Evolutionary conservation across 2,797 vertebrate genomes (phyloP).

Genomic region (Chaetophractus vellerosus): DNA sequence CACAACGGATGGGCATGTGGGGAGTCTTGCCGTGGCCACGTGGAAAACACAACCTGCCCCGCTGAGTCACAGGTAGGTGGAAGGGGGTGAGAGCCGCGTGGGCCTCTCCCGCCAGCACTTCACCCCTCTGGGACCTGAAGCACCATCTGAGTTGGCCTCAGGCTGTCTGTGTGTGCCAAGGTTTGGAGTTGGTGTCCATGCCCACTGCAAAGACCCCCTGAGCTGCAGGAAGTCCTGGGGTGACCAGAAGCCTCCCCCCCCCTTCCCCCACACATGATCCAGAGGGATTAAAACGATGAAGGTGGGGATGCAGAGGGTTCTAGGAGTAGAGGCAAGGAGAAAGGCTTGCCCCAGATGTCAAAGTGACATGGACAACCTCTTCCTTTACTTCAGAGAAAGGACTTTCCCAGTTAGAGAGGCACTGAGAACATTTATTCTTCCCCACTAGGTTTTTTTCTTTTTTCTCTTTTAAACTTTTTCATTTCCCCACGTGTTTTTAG

Average conservation of each 20-base stretch:
- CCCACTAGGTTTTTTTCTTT: background rate
- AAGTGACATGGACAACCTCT: too few species aligned
- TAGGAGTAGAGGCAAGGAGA: background rate
- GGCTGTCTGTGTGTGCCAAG: background rate
- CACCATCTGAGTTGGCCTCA: rapidly evolving
- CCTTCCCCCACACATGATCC: background rate
- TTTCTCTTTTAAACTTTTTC: background rate
- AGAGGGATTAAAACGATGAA: background rate
- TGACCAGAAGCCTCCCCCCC: background rate
- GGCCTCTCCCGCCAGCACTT: background rate
- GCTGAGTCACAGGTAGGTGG: background rate
- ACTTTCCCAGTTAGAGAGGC: background rate
- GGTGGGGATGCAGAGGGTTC: background rate
- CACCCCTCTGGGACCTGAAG: background rate
- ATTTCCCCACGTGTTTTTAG: background rate
- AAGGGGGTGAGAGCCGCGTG: background rate
- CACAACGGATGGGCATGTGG: rapidly evolving
- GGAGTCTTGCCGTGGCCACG: background rate
- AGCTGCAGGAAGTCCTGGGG: background rate
- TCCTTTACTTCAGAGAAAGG: background rate
- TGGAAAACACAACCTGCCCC: background rate
- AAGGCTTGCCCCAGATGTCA: rapidly evolving
- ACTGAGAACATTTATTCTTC: background rate
- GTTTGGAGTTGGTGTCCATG: background rate
- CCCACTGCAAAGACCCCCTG: background rate